phyloP scores from a whole-genome alignment of 2,888 invertebrate genomes.

The Microdon myrmicae region DNA sequence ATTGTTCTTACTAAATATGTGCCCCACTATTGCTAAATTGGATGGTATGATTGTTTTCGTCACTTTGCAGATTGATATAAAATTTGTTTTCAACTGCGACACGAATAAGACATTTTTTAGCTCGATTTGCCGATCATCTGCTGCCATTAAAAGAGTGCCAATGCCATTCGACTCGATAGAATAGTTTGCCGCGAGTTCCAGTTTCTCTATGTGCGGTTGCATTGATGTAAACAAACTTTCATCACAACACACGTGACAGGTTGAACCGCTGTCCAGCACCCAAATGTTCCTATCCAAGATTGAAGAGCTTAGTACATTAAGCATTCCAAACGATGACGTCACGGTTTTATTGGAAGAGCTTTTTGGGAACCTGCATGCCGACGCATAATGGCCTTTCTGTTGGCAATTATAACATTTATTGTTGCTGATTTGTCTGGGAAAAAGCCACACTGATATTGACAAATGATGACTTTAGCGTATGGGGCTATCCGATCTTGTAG shows the following conservation, averaged over 20 bases:
- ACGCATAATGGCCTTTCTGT: conserved; percentile 4
- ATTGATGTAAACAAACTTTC: conserved; percentile 5
- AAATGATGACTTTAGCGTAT: no score
- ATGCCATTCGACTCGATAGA: conserved; percentile 1
- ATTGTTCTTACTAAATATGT: not conserved
- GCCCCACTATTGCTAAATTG: conserved; percentile 2
- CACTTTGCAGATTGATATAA: conserved; percentile 7
- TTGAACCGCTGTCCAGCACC: conserved; percentile 14
- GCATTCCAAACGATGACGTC: conserved; percentile 11
- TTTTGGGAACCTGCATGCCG: conserved; percentile 7
- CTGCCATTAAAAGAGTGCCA: not conserved
- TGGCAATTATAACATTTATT: conserved; percentile 9
- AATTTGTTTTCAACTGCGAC: conserved; percentile 10
- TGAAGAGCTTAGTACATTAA: not conserved
- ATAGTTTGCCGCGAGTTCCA: conserved; percentile 5
- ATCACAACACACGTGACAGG: conserved; percentile 11
- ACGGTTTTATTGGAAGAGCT: conserved; percentile 3
- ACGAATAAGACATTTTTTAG: conserved; percentile 5
- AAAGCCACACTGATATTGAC: no score
- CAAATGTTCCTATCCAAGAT: conserved; percentile 8
- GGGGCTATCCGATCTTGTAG: no score
- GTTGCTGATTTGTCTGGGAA: no score
- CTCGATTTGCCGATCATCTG: not conserved
- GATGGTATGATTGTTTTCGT: not conserved
- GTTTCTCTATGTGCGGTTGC: not conserved